Conservation (phyloP, 2,797 vertebrate genomes). For the Tauraco hartlaubi region DNA sequence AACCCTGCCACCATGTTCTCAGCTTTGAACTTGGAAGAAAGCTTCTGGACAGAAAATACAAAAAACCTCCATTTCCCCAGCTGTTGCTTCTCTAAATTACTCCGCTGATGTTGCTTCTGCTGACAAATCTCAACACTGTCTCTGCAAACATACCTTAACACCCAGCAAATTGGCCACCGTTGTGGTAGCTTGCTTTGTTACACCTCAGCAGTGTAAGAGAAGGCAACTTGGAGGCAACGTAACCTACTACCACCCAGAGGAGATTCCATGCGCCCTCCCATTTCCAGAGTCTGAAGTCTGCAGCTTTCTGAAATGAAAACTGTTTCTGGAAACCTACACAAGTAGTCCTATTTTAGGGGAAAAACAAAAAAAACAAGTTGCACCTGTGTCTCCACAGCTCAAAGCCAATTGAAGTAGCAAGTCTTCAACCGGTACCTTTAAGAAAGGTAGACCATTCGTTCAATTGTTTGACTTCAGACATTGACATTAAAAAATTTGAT, state of each 20-base stretch:
- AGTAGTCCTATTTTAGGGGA: not conserved
- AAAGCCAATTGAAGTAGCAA: not conserved
- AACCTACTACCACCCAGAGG: not conserved
- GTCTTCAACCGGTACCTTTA: not conserved
- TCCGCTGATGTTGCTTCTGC: not conserved
- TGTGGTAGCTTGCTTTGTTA: not conserved
- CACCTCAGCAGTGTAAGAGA: not conserved
- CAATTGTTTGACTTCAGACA: not conserved
- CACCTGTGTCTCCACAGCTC: not conserved
- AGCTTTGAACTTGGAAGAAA: not conserved
- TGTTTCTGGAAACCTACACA: not conserved
- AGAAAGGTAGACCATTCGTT: not conserved
- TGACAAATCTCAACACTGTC: not conserved
- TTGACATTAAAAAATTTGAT: not conserved
- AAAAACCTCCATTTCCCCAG: not conserved
- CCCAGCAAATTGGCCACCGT: fast-evolving
- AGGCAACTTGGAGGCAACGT: not conserved
- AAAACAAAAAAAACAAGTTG: not conserved
- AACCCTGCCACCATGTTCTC: not conserved
- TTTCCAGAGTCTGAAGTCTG: not conserved
- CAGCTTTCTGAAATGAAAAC: not conserved
- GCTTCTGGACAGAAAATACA: not conserved
- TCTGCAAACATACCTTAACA: not conserved
- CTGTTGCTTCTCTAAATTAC: not conserved
- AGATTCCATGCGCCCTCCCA: not conserved